phyloP scores from a whole-genome alignment of 2,888 invertebrate species.

The Baccha elongata region DNA sequence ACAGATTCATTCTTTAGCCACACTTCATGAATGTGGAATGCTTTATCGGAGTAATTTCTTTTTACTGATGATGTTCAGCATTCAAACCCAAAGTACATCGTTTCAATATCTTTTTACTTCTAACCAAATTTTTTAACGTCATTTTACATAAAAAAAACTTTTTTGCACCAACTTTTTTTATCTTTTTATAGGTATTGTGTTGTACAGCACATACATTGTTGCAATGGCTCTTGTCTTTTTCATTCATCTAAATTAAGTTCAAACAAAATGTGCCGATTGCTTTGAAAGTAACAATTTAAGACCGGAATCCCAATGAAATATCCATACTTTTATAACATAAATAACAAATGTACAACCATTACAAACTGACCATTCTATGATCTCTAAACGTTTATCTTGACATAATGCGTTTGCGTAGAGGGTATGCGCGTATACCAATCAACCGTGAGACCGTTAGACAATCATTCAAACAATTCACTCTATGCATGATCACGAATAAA shows the following conservation, averaged over 20 bases:
- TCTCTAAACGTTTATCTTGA: slow-evolving; percentile 31
- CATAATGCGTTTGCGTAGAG: slow-evolving; percentile 47
- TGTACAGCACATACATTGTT: not conserved
- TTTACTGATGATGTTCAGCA: too few relatives aligned
- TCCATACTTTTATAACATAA: too few relatives aligned
- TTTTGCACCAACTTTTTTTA: too few relatives aligned
- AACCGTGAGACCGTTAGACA: slow-evolving; percentile 36
- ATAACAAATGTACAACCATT: slow-evolving; percentile 39
- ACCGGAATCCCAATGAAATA: slow-evolving; percentile 51
- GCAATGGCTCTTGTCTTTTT: not conserved
- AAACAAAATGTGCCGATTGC: slow-evolving; percentile 22
- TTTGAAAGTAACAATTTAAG: slow-evolving; percentile 30
- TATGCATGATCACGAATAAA: slow-evolving; percentile 3
- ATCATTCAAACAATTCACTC: slow-evolving; percentile 8
- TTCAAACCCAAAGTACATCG: too few relatives aligned
- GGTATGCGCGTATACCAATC: slow-evolving; percentile 43
- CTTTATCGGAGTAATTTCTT: too few relatives aligned
- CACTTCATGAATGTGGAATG: too few relatives aligned
- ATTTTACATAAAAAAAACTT: too few relatives aligned
- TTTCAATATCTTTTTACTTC: too few relatives aligned
- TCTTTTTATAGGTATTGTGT: too few relatives aligned
- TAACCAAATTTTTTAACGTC: too few relatives aligned
- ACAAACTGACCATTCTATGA: slow-evolving; percentile 39
- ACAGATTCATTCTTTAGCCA: too few relatives aligned
- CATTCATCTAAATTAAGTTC: slow-evolving; percentile 62